Percentiles rank a stretch among this genome's conserved stretches.
These are phyloP conservation scores for Drosophila ambigua DNA, from an alignment of 1,140 invertebrate species.

Conservation along the genomic window DNA sequence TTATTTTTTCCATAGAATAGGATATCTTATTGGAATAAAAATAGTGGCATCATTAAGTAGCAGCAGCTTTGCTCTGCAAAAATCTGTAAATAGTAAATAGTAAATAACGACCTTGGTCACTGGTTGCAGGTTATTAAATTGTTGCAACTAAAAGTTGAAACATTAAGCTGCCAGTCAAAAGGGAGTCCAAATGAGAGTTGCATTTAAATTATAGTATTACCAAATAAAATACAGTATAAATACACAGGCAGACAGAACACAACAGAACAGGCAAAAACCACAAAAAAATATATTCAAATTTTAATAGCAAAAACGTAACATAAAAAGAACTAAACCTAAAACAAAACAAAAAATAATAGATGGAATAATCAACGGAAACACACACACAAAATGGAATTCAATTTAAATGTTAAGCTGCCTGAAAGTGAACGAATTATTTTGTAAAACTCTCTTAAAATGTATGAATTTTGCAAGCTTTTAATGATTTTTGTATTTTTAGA, in stretches of 20 bases:
- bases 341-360: slow-evolving; percentile 33
- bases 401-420: slow-evolving; percentile 35
- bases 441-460: slow-evolving; percentile 1
- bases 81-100: slow-evolving; percentile 49
- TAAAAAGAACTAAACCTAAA: slow-evolving; percentile 7
- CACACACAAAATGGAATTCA: slow-evolving; percentile 22
- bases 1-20: no score
- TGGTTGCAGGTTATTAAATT: slow-evolving; percentile 24
- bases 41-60: no score
- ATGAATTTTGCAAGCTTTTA: background rate
- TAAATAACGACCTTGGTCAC: slow-evolving; percentile 11
- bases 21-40: no score
- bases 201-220: slow-evolving; percentile 35
- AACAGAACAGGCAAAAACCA: slow-evolving; percentile 8
- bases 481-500: slow-evolving; percentile 1
- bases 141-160: slow-evolving; percentile 34
- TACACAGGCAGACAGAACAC: slow-evolving; percentile 13
- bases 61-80: slow-evolving; percentile 18
- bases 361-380: slow-evolving; percentile 27
- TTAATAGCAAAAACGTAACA: slow-evolving; percentile 42
- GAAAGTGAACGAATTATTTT: slow-evolving; percentile 9
- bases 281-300: slow-evolving; percentile 29
- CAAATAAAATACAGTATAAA: slow-evolving; percentile 22
- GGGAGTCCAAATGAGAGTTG: slow-evolving; percentile 43
- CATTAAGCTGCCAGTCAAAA: slow-evolving; percentile 44